These are phyloP conservation scores for Hirtodrosophila histrioides DNA, from an alignment of 2,888 invertebrate species.

Conservation along the genomic window DNA sequence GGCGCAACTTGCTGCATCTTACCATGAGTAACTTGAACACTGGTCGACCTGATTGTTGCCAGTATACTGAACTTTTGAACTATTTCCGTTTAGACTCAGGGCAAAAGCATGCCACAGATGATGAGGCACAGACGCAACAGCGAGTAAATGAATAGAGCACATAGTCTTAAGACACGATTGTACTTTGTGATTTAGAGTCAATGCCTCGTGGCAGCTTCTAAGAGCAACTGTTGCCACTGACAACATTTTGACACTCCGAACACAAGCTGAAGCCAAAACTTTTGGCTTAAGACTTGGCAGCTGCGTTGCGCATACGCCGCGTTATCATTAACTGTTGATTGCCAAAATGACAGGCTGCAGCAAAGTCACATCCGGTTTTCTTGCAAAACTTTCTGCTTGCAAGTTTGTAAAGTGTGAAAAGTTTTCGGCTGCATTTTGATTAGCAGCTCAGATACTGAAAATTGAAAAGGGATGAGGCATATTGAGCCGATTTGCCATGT, in stretches of 20 bases:
- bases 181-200: conserved; percentile 15
- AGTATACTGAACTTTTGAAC: conserved; percentile 69
- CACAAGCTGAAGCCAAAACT: conserved; percentile 34
- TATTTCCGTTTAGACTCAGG: conserved; percentile 59
- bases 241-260: conserved; percentile 33
- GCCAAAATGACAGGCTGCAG: conserved; percentile 15
- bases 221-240: conserved; percentile 29
- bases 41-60: conserved; percentile 57
- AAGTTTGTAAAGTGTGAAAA: conserved; percentile 57
- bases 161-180: conserved; percentile 21
- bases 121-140: background rate
- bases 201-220: conserved; percentile 20
- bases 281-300: conserved; percentile 26
- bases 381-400: conserved; percentile 28
- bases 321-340: conserved; percentile 68
- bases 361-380: conserved; percentile 19
- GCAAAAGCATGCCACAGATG: conserved; percentile 33
- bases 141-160: conserved; percentile 49
- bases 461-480: conserved; percentile 51
- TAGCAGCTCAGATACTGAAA: conserved; percentile 51
- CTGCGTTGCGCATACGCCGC: conserved; percentile 41
- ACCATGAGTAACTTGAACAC: background rate
- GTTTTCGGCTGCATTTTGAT: conserved; percentile 69
- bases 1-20: conserved; percentile 33
- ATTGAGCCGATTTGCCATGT: conserved; percentile 38